Evolutionary conservation across 2,888 invertebrate genomes (phyloP).

Genomic region (Drosophila paracracens): DNA sequence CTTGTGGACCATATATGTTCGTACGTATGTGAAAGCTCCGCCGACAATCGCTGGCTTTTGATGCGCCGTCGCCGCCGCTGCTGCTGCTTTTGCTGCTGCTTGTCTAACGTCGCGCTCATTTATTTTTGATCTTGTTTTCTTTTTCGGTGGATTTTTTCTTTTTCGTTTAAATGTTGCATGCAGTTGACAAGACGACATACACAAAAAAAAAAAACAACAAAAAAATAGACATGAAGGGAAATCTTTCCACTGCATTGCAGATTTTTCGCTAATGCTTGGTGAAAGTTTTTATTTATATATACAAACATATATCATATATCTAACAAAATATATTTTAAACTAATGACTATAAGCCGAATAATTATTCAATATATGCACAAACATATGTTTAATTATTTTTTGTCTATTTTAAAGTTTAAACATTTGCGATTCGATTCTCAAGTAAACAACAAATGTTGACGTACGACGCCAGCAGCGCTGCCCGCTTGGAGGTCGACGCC

Average conservation of each 20-base stretch:
- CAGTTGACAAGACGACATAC: slow-evolving; percentile 73
- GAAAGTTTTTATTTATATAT: slow-evolving; percentile 46
- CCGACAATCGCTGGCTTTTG: slow-evolving; percentile 47
- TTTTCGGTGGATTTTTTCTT: slow-evolving; percentile 20
- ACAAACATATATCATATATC: not conserved
- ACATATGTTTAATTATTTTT: not conserved
- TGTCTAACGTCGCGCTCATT: slow-evolving; percentile 37
- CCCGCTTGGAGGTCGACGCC: slow-evolving; percentile 67
- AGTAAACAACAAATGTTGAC: slow-evolving; percentile 57
- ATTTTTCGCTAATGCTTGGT: slow-evolving; percentile 42
- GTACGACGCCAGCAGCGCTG: slow-evolving; percentile 59
- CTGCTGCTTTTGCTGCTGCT: slow-evolving; percentile 12
- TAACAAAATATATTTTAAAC: slow-evolving; percentile 10
- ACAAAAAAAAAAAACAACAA: slow-evolving; percentile 35
- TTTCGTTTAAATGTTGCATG: slow-evolving; percentile 77
- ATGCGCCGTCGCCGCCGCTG: slow-evolving; percentile 21
- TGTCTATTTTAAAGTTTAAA: slow-evolving; percentile 14
- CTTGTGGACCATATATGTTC: slow-evolving; percentile 16
- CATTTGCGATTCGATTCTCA: slow-evolving; percentile 26
- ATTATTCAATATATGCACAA: slow-evolving; percentile 18
- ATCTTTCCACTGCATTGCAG: slow-evolving; percentile 39
- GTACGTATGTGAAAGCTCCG: slow-evolving; percentile 53
- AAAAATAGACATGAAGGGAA: slow-evolving; percentile 52
- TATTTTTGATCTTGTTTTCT: slow-evolving; percentile 55
- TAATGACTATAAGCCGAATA: slow-evolving; percentile 30